Conservation (phyloP, 2,113 vertebrate species). For the Oreochromis aureus region DNA sequence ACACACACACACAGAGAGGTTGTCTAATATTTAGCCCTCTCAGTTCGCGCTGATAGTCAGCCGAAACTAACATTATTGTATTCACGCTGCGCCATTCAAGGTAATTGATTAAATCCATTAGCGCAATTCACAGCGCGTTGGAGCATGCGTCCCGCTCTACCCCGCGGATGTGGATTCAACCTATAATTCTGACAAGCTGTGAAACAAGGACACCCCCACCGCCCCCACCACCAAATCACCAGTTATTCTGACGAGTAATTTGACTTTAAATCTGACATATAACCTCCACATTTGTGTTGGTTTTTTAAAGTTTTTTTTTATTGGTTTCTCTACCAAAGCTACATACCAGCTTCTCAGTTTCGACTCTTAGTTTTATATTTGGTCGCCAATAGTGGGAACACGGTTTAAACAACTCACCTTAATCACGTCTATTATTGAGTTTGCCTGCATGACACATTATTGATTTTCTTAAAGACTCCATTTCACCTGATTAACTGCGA, state of each 20-base stretch:
- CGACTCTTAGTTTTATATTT: background rate
- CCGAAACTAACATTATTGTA: conserved; percentile 75
- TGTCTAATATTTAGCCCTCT: background rate
- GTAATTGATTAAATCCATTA: conserved; percentile 74
- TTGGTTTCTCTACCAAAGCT: background rate
- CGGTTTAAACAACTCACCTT: background rate
- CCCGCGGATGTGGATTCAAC: conserved; percentile 69
- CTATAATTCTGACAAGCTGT: conserved; percentile 37
- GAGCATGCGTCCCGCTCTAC: conserved; percentile 41
- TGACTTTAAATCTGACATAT: background rate
- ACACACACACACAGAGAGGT: background rate
- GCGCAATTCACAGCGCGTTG: conserved; percentile 39
- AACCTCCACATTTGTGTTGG: background rate
- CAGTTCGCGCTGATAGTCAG: background rate
- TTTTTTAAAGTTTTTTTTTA: fast-evolving
- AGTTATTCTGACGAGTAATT: background rate
- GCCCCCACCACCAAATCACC: background rate
- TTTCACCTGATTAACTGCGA: background rate
- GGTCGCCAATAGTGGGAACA: background rate
- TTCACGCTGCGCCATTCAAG: conserved; percentile 70
- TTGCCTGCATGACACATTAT: background rate
- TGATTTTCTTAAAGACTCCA: background rate
- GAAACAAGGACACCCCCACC: background rate
- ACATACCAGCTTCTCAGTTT: background rate
- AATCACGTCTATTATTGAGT: conserved; percentile 48